Evolutionary conservation across 1,140 invertebrate genomes (phyloP), one percentile per base, ranked within the genome.

Genomic region (Lepidurus packardi): DNA sequence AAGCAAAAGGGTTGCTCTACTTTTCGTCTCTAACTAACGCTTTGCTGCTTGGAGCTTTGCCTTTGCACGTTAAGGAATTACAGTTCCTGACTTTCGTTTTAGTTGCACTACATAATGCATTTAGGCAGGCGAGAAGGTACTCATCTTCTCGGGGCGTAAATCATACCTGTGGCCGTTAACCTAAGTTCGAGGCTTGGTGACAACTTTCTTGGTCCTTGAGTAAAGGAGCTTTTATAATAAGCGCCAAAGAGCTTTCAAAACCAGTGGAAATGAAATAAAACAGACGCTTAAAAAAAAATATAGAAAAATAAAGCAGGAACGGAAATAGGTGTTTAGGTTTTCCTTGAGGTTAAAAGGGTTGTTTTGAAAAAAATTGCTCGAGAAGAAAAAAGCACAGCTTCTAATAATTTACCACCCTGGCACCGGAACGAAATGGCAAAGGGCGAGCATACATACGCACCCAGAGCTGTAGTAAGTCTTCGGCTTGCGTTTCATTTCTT

Each of bases 381-480:
- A 65, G 25, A 13, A 65, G 21, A 21, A 47, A 21, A 13, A 47
- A 47, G 16, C 45, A 16, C 53, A 65, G 53, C 53, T 65, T 65
- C 53, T 65, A 13, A 65, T 11, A 65, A 65, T 65, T 65, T 65
- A 65, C 53, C 53, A 16, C 53, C 53, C 53, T 65, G 53, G 53
- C 53, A 65, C 53, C 53, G 53, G 53, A 65, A 65, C 53, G 53
- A 65, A 65, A 65, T 65, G 53, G 53, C 53, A 65, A 65, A 65
- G 53, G 53, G 53, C 53, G 21, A 65, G 21, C 53, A 65, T 16
- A 65, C 53, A 65, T 16, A 13, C 53, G 21, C 7, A 65, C 53
- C 16, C 7, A 16, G 16, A 65, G 16, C 16, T 65, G 53, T 9
- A 65, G 53, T 65, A 65, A 65, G 53, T 9, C 3, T 65, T 21